phyloP scores from a whole-genome alignment of 2,888 invertebrate genomes.

The Phyllotreta cruciferae region DNA sequence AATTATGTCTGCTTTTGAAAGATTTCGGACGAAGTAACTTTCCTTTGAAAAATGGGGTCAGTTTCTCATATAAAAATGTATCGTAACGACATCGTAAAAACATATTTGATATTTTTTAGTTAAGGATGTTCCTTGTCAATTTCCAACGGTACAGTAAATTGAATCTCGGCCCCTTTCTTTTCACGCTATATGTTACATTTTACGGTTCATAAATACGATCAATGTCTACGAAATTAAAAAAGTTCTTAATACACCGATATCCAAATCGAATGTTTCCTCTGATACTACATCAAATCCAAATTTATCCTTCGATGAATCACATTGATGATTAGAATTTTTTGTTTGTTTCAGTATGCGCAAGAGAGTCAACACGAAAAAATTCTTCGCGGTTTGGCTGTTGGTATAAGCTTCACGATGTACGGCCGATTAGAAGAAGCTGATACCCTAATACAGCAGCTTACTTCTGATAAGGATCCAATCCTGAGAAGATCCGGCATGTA shows the following conservation, averaged over 20 bases:
- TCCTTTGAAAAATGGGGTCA: conserved; percentile 13
- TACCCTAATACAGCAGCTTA: conserved; percentile 85
- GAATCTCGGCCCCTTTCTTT: conserved; percentile 1
- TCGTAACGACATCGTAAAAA: conserved; percentile 17
- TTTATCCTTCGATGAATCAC: no score
- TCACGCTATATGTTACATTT: conserved; percentile 2
- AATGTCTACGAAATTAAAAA: conserved; percentile 15
- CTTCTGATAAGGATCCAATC: conserved; percentile 94
- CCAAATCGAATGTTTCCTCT: no score
- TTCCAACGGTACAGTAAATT: conserved; percentile 17
- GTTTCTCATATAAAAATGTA: conserved; percentile 17
- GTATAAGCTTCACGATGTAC: conserved; percentile 96
- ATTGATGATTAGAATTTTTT: no score
- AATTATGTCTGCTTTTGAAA: conserved; percentile 20
- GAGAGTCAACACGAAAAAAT: conserved; percentile 99
- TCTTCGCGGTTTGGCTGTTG: conserved; percentile 93
- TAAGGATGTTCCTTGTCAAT: conserved; percentile 19
- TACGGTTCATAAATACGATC: conserved; percentile 21
- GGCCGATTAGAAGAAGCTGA: conserved; percentile 97
- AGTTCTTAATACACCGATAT: background rate
- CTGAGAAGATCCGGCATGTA: conserved; percentile 96
- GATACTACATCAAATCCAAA: no score
- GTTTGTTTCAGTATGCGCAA: conserved; percentile 74
- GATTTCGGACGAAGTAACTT: conserved; percentile 15
- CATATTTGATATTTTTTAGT: conserved; percentile 18